A percentile compares a stretch with the other conserved stretches of the same genome.
Evolutionary conservation across 2,888 invertebrate genomes (phyloP).

Genomic region (Spicauda simplicius): DNA sequence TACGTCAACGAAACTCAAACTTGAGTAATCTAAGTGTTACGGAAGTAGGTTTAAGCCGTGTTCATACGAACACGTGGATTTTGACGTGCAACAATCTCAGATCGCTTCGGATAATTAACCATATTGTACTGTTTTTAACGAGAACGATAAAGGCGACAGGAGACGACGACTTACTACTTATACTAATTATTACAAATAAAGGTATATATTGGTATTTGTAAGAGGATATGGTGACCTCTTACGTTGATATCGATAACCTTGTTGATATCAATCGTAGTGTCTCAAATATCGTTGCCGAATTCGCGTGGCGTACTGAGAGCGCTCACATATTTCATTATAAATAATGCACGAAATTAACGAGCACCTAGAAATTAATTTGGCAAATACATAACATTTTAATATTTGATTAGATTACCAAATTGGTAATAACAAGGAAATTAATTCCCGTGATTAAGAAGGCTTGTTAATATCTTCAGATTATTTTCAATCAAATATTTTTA

Average conservation of each 20-base stretch:
- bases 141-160: no score
- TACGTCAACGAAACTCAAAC: background rate
- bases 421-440: constrained; percentile 1
- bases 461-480: background rate
- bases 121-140: no score
- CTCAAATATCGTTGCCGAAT: constrained; percentile 1
- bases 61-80: no score
- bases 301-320: constrained; percentile 8
- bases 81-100: no score
- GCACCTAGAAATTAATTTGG: constrained; percentile 43
- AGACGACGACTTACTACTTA: no score
- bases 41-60: background rate
- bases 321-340: constrained; percentile 28
- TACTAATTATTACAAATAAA: no score
- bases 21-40: background rate
- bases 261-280: no score
- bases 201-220: background rate
- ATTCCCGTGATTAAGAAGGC: background rate
- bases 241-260: no score
- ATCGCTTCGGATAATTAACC: no score
- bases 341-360: constrained; percentile 50
- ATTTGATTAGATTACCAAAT: constrained; percentile 7
- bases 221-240: no score
- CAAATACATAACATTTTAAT: constrained; percentile 8
- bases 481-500: no score